Percentiles rank a stretch among this genome's conserved stretches.
phyloP scores from a whole-genome alignment of 2,113 vertebrate genomes.

The Corvus cornix region DNA sequence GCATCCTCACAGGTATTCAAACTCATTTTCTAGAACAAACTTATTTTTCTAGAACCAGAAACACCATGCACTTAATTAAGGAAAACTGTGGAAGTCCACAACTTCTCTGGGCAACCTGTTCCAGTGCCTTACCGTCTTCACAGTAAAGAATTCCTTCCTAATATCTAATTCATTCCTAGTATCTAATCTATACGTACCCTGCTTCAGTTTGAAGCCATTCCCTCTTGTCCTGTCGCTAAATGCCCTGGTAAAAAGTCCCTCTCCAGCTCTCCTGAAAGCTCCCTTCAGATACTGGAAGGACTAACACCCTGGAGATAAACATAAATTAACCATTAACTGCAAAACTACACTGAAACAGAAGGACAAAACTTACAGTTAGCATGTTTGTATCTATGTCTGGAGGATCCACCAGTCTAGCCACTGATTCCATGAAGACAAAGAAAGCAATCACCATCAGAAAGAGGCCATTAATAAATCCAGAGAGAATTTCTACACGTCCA shows the following conservation, averaged over 20 bases:
- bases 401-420: conserved; percentile 91
- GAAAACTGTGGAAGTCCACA: neutral
- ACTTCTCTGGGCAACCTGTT: neutral
- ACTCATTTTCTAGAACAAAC: neutral
- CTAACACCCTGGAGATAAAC: neutral
- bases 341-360: neutral
- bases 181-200: neutral
- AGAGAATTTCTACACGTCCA: conserved; percentile 96
- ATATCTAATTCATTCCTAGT: neutral
- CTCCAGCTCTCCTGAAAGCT: neutral
- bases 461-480: conserved; percentile 97
- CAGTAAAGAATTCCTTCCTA: neutral
- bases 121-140: neutral
- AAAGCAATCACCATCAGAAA: conserved; percentile 98
- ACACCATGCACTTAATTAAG: neutral
- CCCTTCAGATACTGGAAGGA: neutral
- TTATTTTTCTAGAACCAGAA: neutral
- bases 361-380: conserved; percentile 88
- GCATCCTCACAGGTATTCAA: neutral
- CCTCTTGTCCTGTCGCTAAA: neutral
- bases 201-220: neutral
- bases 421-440: conserved; percentile 94
- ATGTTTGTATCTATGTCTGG: conserved; percentile 98
- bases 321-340: neutral
- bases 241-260: neutral